phyloP scores from a whole-genome alignment of 2,797 vertebrate species.

The Mastacembelus armatus region DNA sequence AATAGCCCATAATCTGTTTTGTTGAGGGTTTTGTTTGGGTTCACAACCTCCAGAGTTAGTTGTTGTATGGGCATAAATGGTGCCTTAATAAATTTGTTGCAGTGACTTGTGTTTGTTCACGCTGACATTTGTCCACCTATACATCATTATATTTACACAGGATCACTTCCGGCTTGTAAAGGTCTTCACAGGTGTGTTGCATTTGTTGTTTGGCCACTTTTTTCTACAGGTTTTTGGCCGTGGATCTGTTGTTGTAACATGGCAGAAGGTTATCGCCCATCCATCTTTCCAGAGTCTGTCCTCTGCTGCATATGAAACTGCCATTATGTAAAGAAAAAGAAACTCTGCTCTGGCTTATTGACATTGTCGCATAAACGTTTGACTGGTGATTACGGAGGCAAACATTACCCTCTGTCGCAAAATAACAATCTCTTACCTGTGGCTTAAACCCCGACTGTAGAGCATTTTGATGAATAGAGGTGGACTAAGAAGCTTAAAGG shows the following conservation, averaged over 20 bases:
- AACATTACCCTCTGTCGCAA: conserved; percentile 62
- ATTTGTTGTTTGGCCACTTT: neutral
- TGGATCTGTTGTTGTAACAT: conserved; percentile 18
- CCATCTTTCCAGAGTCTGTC: conserved; percentile 12
- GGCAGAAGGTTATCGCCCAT: conserved; percentile 7
- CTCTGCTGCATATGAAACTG: conserved; percentile 24
- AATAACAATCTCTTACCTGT: conserved; percentile 68
- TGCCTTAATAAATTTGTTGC: conserved; percentile 21
- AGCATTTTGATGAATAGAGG: conserved; percentile 60
- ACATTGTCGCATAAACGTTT: conserved; percentile 54
- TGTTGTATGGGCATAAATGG: conserved; percentile 1
- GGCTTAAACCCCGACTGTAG: conserved; percentile 56
- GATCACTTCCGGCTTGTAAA: no score
- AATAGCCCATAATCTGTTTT: conserved; percentile 35
- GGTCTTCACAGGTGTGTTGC: conserved; percentile 1
- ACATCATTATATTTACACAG: neutral
- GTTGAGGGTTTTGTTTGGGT: conserved; percentile 10
- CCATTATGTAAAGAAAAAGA: conserved; percentile 58
- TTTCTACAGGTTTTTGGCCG: conserved; percentile 21
- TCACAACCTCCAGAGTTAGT: conserved; percentile 10
- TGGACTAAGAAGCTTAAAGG: conserved; percentile 75
- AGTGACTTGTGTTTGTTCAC: conserved; percentile 27
- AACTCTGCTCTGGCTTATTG: conserved; percentile 60
- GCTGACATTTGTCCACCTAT: neutral
- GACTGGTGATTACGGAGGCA: conserved; percentile 64